phyloP scores from a whole-genome alignment of 2,113 vertebrate species.

The Sula dactylatra region DNA sequence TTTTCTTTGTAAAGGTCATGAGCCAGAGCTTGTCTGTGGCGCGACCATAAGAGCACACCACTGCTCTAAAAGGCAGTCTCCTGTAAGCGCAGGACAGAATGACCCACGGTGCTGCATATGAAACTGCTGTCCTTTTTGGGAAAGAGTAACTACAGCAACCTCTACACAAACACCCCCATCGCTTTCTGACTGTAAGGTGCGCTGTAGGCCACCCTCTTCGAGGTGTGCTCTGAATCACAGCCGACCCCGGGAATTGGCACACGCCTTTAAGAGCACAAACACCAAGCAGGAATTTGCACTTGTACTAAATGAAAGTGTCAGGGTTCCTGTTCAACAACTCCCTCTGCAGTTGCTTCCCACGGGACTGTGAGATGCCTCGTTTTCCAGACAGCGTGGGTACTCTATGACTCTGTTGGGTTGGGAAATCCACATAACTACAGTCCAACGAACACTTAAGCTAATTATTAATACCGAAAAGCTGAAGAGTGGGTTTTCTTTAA shows the following conservation, averaged over 20 bases:
- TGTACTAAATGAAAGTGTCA: fast-evolving
- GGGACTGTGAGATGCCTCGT: not conserved
- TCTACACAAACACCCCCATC: not conserved
- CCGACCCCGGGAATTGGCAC: not conserved
- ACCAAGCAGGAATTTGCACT: not conserved
- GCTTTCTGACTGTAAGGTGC: fast-evolving
- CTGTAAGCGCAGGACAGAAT: not conserved
- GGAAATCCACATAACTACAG: not conserved
- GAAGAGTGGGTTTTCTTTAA: not conserved
- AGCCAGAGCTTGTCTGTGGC: not conserved
- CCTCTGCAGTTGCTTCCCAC: not conserved
- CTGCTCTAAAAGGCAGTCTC: not conserved
- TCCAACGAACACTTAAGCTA: not conserved
- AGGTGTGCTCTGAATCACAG: no score
- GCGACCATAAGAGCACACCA: fast-evolving
- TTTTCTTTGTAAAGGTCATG: not conserved
- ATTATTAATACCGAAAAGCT: not conserved
- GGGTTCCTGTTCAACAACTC: not conserved
- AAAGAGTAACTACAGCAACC: not conserved
- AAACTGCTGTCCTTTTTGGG: not conserved
- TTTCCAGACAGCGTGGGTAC: not conserved
- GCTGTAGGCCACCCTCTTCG: fast-evolving
- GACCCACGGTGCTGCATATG: fast-evolving
- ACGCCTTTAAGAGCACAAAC: not conserved
- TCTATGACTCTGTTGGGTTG: not conserved